These are phyloP conservation scores for Steatornis caripensis DNA, from an alignment of 2,113 vertebrate species.

Conservation along the genomic window DNA sequence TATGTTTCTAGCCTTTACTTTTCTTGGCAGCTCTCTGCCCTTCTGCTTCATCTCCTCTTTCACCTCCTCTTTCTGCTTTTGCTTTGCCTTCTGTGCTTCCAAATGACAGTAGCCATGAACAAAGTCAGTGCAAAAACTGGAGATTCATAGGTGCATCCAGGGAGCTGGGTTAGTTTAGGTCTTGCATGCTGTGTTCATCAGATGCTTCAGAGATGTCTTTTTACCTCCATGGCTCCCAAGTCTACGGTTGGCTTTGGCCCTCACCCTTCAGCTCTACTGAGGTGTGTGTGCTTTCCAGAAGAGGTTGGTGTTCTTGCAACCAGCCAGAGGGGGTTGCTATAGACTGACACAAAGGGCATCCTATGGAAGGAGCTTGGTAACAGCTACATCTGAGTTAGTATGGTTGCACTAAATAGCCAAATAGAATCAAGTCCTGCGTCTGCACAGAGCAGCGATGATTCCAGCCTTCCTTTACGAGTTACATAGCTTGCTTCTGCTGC, in stretches of 20 bases:
- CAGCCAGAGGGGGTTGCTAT: neutral
- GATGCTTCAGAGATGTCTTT: neutral
- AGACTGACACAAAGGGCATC: neutral
- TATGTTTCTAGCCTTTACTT: neutral
- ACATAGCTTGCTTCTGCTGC: neutral
- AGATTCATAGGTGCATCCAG: neutral
- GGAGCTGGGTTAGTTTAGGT: neutral
- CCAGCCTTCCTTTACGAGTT: neutral
- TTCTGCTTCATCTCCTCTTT: neutral
- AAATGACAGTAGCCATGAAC: neutral
- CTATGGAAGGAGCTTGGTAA: neutral
- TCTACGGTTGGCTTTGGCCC: neutral
- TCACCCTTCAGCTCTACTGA: neutral
- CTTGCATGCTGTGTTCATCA: neutral
- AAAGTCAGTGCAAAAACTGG: neutral
- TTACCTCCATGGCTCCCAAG: neutral
- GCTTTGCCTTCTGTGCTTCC: neutral
- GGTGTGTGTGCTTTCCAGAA: neutral
- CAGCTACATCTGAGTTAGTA: neutral
- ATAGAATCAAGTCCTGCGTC: neutral
- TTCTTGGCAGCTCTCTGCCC: neutral
- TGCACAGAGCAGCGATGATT: neutral
- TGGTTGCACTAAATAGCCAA: neutral
- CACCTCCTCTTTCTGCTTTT: neutral
- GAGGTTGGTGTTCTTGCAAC: neutral